Conservation (phyloP, 2,888 invertebrate genomes). For the Phania funesta region DNA sequence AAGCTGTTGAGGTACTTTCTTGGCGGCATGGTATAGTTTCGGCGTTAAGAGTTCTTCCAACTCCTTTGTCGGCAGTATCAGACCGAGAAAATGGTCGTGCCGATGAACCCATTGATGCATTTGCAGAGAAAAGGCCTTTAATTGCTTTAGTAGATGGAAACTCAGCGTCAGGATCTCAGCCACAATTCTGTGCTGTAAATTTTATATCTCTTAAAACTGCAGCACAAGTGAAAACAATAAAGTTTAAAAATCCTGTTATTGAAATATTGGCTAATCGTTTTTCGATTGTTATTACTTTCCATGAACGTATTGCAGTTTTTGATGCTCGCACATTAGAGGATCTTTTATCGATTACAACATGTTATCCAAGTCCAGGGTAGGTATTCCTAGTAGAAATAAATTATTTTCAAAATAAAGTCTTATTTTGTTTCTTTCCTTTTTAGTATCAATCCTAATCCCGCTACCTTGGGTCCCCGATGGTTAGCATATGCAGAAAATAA, state of each 20-base stretch:
- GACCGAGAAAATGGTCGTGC: constrained; percentile 80
- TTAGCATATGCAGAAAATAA: constrained; percentile 93
- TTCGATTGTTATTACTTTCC: constrained; percentile 92
- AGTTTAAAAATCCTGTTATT: constrained; percentile 94
- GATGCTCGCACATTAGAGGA: constrained; percentile 94
- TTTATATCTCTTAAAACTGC: constrained; percentile 87
- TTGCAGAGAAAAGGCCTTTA: constrained; percentile 90
- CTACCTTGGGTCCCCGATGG: constrained; percentile 93
- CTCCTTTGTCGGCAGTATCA: constrained; percentile 83
- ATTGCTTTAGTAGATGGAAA: constrained; percentile 94
- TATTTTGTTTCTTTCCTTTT: constrained; percentile 23
- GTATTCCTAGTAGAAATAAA: constrained; percentile 41
- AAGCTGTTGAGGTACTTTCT: constrained; percentile 96
- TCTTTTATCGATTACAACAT: constrained; percentile 91
- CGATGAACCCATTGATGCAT: constrained; percentile 84
- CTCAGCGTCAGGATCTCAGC: constrained; percentile 83
- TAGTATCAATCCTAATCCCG: constrained; percentile 85
- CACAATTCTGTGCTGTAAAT: constrained; percentile 89
- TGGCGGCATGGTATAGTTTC: constrained; percentile 95
- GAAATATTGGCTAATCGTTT: constrained; percentile 94
- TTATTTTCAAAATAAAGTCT: background rate
- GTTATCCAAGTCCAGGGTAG: constrained; percentile 91
- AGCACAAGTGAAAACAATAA: constrained; percentile 87
- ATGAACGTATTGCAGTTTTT: constrained; percentile 94
- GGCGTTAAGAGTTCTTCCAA: constrained; percentile 90